phyloP scores from a whole-genome alignment of 2,797 vertebrate genomes.

The Cirrhinus molitorella region DNA sequence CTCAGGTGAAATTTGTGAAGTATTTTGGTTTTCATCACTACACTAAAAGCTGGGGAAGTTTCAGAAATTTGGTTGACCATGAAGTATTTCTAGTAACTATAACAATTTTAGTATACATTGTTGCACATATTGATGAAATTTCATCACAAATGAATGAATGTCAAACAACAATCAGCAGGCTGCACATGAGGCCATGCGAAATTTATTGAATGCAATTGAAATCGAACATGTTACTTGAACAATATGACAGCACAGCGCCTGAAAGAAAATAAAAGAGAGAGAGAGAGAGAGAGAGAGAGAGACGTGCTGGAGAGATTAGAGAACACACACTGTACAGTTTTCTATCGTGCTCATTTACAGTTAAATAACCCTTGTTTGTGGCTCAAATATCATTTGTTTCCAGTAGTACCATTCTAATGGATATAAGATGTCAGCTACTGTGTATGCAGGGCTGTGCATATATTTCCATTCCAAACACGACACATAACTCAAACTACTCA shows the following conservation, averaged over 20 bases:
- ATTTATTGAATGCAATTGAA: conserved; percentile 80
- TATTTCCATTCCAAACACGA: conserved; percentile 72
- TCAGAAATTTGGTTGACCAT: too few species aligned
- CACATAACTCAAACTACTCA: conserved; percentile 76
- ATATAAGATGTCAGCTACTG: conserved; percentile 61
- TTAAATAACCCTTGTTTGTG: conserved; percentile 76
- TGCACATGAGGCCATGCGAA: conserved; percentile 79
- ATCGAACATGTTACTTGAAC: conserved; percentile 74
- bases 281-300: conserved; percentile 75
- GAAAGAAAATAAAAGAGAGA: conserved; percentile 68
- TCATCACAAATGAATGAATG: neutral
- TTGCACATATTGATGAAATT: neutral
- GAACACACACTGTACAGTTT: conserved; percentile 80
- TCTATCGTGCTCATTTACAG: conserved; percentile 76
- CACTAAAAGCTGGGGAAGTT: too few species aligned
- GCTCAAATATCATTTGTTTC: conserved; percentile 80
- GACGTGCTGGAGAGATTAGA: conserved; percentile 79
- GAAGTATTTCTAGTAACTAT: neutral
- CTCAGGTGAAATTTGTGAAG: too few species aligned
- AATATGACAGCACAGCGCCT: conserved; percentile 85
- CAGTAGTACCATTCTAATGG: conserved; percentile 59
- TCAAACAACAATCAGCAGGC: conserved; percentile 61
- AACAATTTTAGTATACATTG: neutral
- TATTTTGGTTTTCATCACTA: too few species aligned
- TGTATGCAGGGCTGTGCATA: conserved; percentile 54